Conservation (phyloP, 1,140 invertebrate species). For the Calosoma granatense region DNA sequence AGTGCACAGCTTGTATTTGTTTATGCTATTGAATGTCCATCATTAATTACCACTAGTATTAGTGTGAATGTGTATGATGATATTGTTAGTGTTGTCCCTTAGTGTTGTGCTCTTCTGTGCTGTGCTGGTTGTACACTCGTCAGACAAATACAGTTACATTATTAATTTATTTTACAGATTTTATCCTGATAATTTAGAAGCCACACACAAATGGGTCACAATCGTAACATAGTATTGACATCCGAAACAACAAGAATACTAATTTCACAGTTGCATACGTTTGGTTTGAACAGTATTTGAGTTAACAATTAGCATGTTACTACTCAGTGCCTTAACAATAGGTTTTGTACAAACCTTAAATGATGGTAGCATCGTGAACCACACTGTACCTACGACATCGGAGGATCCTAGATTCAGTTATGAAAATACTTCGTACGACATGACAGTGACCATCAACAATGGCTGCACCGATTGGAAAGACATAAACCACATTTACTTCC, state of each 20-base stretch:
- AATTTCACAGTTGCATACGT: background rate
- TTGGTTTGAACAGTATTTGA: background rate
- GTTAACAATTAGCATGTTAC: constrained; percentile 16
- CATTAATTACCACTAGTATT: too few relatives aligned
- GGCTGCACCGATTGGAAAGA: constrained; percentile 44
- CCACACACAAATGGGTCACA: constrained; percentile 5
- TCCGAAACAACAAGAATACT: background rate
- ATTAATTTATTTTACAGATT: constrained; percentile 7
- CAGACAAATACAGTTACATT: too few relatives aligned
- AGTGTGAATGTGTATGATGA: too few relatives aligned
- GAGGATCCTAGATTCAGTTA: background rate
- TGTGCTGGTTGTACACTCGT: too few relatives aligned
- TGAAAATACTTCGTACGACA: constrained; percentile 14
- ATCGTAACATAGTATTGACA: background rate
- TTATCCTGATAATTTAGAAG: background rate
- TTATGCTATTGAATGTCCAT: too few relatives aligned
- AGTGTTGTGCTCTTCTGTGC: too few relatives aligned
- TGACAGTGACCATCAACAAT: constrained; percentile 23
- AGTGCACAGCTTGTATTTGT: too few relatives aligned
- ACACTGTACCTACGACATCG: constrained; percentile 12
- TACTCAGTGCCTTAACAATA: constrained; percentile 22
- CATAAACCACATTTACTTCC: constrained; percentile 65
- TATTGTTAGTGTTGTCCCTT: too few relatives aligned
- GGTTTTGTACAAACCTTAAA: constrained; percentile 18
- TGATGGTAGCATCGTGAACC: constrained; percentile 1